Conservation (phyloP, 2,113 vertebrate species). For the Dolichallabes microphthalmus region DNA sequence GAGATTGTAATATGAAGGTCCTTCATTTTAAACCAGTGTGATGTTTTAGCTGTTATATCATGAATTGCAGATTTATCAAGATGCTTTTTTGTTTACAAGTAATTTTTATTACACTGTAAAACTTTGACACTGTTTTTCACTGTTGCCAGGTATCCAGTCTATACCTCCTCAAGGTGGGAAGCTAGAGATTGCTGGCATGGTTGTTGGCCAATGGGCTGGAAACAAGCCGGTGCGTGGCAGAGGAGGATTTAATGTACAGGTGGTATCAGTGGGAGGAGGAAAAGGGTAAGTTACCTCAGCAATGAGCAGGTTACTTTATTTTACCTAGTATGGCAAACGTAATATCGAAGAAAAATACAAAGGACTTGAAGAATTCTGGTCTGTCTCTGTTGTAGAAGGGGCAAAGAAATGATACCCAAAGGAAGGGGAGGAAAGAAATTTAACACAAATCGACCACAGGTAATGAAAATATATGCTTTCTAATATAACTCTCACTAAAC, state of each 20-base stretch:
- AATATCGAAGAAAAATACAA: not conserved
- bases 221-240: conserved; percentile 82
- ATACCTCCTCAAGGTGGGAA: conserved; percentile 91
- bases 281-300: conserved; percentile 74
- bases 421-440: conserved; percentile 78
- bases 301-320: not conserved
- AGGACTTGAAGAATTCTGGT: not conserved
- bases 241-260: conserved; percentile 87
- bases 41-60: not conserved
- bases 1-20: not conserved
- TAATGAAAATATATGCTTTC: conserved; percentile 43
- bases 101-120: not conserved
- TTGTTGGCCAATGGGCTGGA: conserved; percentile 91
- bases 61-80: not conserved
- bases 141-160: conserved; percentile 79
- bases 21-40: not conserved
- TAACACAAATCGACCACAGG: conserved; percentile 71
- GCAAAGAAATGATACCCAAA: conserved; percentile 79
- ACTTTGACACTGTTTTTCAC: not conserved
- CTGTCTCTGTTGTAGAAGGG: conserved; percentile 68
- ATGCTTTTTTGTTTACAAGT: not conserved
- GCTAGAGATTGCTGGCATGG: conserved; percentile 91
- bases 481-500: not conserved
- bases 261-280: conserved; percentile 87
- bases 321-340: not conserved